Base-by-base conservation (phyloP, 2,888 invertebrate species). In the Ornithoptera alexandrae region DNA sequence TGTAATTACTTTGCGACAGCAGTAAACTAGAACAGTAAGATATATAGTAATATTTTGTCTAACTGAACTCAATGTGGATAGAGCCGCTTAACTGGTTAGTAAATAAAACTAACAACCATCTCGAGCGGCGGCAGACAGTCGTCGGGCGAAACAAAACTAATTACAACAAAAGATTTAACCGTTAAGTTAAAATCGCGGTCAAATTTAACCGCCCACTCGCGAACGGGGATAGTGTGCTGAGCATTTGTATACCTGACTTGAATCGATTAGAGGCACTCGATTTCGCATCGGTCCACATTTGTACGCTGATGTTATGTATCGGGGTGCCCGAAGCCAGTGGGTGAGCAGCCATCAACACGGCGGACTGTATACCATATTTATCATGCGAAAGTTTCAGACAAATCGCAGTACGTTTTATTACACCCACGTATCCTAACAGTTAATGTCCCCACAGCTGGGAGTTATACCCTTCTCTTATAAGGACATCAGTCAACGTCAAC, bases 151-250 rank as follows among this genome's bases (percentile, higher is more conserved):
- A 39, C 39, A 39, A 39, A 39, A 39, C 39, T 39, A 39, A 39
- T 39, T 39, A 39, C 10, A 1, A 39, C 39, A 39, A 39, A 39
- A 85, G 84, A 84, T 78, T 81, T 76, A 78, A 81, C 84, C 84
- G 85, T 85, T 85, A 83, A 76, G 60, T 68, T 63, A 60, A 42
- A 73, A 78, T 73, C 70, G 81, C 75, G 78, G 78, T 79, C 81
- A 82, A 81, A 81, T 79, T 79, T 75, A 81, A 77, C 78, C 80
- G 78, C 78, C 78, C 76, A 80, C 79, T 74, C 74, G 56, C 74
- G 72, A 87, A 80, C 79, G 83, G 73, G 87, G 83, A 83, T 80
- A 88, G 83, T 87, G 78, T 86, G 88, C 83, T 86, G 84, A 84
- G 81, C 79, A 76, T 76, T 62, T 64, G 75, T 79, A 78, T 79